Base-by-base conservation (phyloP, 2,888 invertebrate species). In the Hermaeophaga mercurialis region DNA sequence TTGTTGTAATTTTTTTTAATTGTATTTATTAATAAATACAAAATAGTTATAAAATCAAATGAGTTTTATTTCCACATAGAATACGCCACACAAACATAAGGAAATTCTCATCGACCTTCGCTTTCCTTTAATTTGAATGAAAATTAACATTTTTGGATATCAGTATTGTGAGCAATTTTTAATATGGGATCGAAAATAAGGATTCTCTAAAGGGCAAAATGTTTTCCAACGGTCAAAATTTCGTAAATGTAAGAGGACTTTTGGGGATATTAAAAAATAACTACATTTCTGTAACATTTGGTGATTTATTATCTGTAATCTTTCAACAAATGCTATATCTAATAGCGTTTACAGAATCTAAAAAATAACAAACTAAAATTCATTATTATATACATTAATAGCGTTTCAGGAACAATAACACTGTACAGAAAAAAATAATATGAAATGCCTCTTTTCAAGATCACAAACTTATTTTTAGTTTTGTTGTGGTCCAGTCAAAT, bases 281-380 rank as follows among this genome's bases (percentile, higher is more conserved):
- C 28, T 28, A 19, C 6, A 34, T 17, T 22, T 56, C 14, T 48
- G 58, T 62, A 68, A 66, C 66, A 66, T 64, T 64, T 67, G 61
- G 63, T 63, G 66, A 65, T 68, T 68, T 68, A 58, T 56, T 65
- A 60, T 64, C 61, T 62, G 54, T 66, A 61, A 62, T 57, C 47
- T 45, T 65, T 68, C 66, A 68, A 68, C 66, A 66, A 66, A 62
- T 66, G 66, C 67, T 66, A 68, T 68, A 62, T 64, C 67, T 67
- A 67, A 68, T 68, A 68, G 66, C 65, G 59, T 56, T 66, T 63
- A 65, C 68, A 66, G 61, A 60, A 63, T 66, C 59, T 63, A 63
- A 65, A 68, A 66, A 66, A 61, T 67, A 66, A 66, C 64, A 65
- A 66, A 68, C 66, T 66, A 68, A 68, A 68, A 61, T 65, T 54